Conservation (phyloP, 2,113 vertebrate species). For the Brachypodius melanocephalos region DNA sequence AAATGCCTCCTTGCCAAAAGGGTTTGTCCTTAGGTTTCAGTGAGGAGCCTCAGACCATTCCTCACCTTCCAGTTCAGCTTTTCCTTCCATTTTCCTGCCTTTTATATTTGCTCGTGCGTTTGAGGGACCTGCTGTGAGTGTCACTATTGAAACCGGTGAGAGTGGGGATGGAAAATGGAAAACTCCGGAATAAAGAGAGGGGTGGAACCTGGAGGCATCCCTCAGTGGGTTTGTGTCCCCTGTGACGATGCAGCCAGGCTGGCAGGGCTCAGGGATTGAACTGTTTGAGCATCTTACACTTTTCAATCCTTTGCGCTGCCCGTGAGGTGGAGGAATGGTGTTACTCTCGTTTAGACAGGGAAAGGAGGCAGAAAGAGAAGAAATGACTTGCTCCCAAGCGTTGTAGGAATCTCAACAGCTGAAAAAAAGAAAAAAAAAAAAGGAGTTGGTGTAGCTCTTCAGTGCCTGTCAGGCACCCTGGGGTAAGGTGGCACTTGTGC, state of each 20-base stretch:
- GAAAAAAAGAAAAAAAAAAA: not conserved
- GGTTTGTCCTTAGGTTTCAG: not conserved
- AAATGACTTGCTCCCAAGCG: not conserved
- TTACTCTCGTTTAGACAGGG: not conserved
- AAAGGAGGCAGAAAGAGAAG: not conserved
- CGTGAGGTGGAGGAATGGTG: not conserved
- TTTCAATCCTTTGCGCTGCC: not conserved
- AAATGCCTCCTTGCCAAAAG: not conserved
- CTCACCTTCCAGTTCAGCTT: not conserved
- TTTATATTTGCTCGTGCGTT: accelerated
- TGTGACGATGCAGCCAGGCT: not conserved
- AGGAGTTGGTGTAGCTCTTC: not conserved
- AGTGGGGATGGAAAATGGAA: not conserved
- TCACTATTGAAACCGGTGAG: not conserved
- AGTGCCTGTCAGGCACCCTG: not conserved
- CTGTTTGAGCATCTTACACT: not conserved
- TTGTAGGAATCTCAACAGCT: not conserved
- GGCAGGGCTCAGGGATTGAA: not conserved
- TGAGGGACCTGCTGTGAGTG: not conserved
- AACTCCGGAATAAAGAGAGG: not conserved
- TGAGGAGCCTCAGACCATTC: not conserved
- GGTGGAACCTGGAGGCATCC: not conserved
- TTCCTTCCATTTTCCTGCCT: not conserved
- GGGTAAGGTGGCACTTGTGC: not conserved
- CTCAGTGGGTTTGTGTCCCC: not conserved